Base-by-base conservation (phyloP, 2,113 vertebrate species). In the Mesocricetus auratus region DNA sequence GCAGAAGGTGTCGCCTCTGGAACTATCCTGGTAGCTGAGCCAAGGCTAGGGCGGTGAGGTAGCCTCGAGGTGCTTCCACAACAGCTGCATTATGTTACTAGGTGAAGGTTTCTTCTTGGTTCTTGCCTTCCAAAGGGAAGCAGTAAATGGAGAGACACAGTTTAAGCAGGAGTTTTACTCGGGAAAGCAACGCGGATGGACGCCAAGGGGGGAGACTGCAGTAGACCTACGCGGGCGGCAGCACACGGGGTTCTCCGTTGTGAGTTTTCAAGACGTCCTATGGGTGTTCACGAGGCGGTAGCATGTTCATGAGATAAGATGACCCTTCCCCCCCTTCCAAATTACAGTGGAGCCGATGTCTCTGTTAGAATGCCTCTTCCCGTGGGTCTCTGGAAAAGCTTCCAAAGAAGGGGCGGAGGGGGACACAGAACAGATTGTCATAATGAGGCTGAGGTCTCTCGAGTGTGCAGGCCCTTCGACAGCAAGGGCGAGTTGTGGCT, bases 1-100 rank as follows among this genome's bases (percentile, higher is more conserved):
- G 5, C 5, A 4, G 5, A 17, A 17, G 73, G 17, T 21, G 15
- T 39, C 19, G 24, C n/a, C n/a, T n/a, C 58, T 22, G 16, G 39
- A 7, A 17, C 47, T 53, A 22, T 24, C 8, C 11, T 15, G 58
- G 26, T 53, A 0, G 4, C 56, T 24, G 16, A 31, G 1, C 42
- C 16, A 13, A 74, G 39, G 71, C 29, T 7, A 21, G 1, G 17
- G 15, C 16, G 0, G 8, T 3, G 7, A 53, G 15, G 12, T 16
- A 1, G 0, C 0, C 5, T 47, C 71, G 87, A 66, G 11, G 62
- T 1, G 12, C 56, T 13, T 26, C 0, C 0, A 0, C 42, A 17
- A 60, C 60, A 50, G 36, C 12, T n/a, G 58, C n/a, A n/a, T n/a
- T n/a, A n/a, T 2, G 47, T 50, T 39, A 16, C 33, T 26, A n/a